Evolutionary conservation across 1,140 invertebrate genomes (phyloP).

Genomic region (Chymomyza costata): DNA sequence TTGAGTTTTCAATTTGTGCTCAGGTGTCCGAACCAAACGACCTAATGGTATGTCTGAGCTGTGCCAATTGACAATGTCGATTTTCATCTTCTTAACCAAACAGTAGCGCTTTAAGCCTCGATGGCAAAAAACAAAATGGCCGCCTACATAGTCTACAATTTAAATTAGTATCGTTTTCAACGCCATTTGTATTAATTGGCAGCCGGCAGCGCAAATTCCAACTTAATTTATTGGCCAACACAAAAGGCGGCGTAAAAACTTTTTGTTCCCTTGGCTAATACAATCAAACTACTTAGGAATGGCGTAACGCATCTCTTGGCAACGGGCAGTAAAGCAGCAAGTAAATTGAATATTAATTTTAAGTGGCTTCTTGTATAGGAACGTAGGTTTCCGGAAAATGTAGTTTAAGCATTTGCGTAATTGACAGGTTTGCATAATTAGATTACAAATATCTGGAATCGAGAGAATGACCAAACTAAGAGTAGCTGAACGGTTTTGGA

Average conservation of each 20-base stretch:
- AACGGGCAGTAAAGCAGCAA: constrained; percentile 26
- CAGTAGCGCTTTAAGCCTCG: no score
- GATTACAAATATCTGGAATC: no score
- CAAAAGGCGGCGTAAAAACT: no score
- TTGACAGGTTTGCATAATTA: no score
- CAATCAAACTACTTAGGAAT: constrained; percentile 9
- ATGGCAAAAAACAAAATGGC: no score
- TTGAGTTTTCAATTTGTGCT: constrained; percentile 58
- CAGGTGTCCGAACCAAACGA: constrained; percentile 28
- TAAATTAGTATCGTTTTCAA: constrained; percentile 59
- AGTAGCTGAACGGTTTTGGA: no score
- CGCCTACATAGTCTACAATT: constrained; percentile 7
- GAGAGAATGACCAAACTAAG: no score
- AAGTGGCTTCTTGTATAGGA: no score
- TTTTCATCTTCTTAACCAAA: constrained; percentile 32
- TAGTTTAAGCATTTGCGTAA: no score
- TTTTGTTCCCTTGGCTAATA: neutral
- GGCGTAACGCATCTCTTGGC: constrained; percentile 8
- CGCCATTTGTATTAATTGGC: constrained; percentile 48
- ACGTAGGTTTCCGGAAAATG: no score
- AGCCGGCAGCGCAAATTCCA: constrained; percentile 22
- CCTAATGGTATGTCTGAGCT: neutral
- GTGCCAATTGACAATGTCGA: constrained; percentile 25
- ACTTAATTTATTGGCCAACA: constrained; percentile 48
- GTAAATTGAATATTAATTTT: constrained; percentile 72